Evolutionary conservation across 2,113 vertebrate genomes (phyloP).

Genomic region (Tinamus guttatus): DNA sequence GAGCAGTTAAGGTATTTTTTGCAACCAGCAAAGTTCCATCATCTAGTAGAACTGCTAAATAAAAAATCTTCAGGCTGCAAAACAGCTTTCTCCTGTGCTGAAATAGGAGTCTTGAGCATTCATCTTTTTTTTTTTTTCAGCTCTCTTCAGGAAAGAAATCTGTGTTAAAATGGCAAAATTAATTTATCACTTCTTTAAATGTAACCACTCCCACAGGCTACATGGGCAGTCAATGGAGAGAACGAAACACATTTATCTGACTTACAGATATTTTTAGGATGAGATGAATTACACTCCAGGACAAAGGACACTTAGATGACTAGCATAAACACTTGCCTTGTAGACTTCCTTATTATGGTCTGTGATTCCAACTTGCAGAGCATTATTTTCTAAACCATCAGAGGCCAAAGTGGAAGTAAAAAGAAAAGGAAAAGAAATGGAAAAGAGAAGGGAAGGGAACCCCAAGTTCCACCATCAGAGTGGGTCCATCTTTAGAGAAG

Average conservation of each 20-base stretch:
- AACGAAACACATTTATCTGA: neutral
- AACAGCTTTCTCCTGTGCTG: neutral
- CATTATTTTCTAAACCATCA: neutral
- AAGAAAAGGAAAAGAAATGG: too few relatives aligned
- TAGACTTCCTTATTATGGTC: neutral
- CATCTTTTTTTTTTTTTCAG: neutral
- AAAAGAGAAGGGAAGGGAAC: neutral
- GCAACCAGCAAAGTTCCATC: neutral
- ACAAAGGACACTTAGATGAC: neutral
- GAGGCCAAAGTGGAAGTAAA: neutral
- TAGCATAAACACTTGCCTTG: neutral
- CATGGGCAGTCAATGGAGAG: neutral
- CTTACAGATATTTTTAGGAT: neutral
- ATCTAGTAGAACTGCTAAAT: neutral
- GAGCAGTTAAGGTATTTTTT: neutral
- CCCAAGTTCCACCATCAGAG: neutral
- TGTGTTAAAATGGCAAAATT: neutral
- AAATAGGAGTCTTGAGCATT: neutral
- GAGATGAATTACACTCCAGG: neutral
- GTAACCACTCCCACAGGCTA: neutral
- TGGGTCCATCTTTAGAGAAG: neutral
- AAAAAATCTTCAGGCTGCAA: neutral
- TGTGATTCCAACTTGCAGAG: accelerated
- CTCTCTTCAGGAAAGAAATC: neutral
- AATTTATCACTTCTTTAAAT: neutral